These are phyloP conservation scores for Anseranas semipalmata DNA, from an alignment of 2,113 vertebrate genomes.

Conservation along the genomic window DNA sequence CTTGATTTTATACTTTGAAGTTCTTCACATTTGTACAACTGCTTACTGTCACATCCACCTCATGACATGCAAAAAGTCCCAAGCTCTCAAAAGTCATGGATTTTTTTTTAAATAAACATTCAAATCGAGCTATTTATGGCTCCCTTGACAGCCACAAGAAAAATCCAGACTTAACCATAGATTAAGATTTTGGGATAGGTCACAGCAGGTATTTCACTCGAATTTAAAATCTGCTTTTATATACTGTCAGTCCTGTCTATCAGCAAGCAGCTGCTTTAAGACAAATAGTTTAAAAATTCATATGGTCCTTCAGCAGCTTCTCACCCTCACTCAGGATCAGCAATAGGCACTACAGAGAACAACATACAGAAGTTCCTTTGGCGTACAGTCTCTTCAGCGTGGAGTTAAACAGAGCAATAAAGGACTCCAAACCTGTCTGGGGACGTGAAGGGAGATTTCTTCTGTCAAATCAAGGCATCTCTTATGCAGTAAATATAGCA, in stretches of 20 bases:
- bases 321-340: not conserved
- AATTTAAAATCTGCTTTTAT: not conserved
- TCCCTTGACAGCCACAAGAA: not conserved
- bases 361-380: rapidly evolving
- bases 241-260: not conserved
- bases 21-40: conserved; percentile 19
- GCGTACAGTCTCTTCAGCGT: not conserved
- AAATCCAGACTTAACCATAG: not conserved
- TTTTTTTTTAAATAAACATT: not conserved
- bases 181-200: not conserved
- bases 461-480: not conserved
- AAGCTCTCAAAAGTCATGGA: not conserved
- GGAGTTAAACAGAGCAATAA: not conserved
- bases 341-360: not conserved
- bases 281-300: not conserved
- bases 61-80: not conserved
- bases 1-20: not conserved
- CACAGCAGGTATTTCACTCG: not conserved
- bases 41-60: conserved; percentile 4
- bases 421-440: not conserved
- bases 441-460: not conserved
- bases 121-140: not conserved
- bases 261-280: not conserved
- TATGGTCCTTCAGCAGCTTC: not conserved
- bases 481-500: not conserved